A percentile compares a stretch with the other conserved stretches of the same genome.
phyloP scores from a whole-genome alignment of 2,113 vertebrate species.

The Anthoscopus minutus region DNA sequence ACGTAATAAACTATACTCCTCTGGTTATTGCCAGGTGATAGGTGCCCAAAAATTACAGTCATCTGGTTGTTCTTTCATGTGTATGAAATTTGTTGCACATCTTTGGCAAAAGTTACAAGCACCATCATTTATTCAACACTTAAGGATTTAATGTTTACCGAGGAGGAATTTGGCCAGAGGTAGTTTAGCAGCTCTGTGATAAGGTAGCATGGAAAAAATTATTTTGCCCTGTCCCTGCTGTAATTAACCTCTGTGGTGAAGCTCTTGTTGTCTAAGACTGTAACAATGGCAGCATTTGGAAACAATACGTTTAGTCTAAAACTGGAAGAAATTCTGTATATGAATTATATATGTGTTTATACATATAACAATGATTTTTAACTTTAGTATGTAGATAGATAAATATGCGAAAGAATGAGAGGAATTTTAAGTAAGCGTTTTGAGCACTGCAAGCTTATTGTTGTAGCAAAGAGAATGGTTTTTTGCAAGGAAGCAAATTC shows the following conservation, averaged over 20 bases:
- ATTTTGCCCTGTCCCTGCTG: not conserved
- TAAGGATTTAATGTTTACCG: not conserved
- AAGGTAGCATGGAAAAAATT: not conserved
- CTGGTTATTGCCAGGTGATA: not conserved
- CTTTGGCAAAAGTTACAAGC: not conserved
- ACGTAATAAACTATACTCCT: not conserved
- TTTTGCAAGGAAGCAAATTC: not conserved
- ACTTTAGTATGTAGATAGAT: not conserved
- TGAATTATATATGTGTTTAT: not conserved
- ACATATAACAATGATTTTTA: not conserved
- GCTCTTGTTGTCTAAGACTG: not conserved
- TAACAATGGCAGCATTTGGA: not conserved
- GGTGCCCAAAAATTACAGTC: not conserved
- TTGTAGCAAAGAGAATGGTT: not conserved
- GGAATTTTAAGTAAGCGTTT: not conserved
- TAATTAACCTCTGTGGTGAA: not conserved
- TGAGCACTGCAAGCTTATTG: not conserved
- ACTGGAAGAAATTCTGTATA: not conserved
- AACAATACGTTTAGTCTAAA: not conserved
- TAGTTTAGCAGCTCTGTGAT: not conserved
- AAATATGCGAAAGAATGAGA: not conserved
- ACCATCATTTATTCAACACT: not conserved
- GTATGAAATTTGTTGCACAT: not conserved
- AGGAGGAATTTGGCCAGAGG: not conserved
- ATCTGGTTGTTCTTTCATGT: not conserved